These are phyloP conservation scores for Drosophila watanabei DNA, from an alignment of 1,140 invertebrate species.

Conservation along the genomic window DNA sequence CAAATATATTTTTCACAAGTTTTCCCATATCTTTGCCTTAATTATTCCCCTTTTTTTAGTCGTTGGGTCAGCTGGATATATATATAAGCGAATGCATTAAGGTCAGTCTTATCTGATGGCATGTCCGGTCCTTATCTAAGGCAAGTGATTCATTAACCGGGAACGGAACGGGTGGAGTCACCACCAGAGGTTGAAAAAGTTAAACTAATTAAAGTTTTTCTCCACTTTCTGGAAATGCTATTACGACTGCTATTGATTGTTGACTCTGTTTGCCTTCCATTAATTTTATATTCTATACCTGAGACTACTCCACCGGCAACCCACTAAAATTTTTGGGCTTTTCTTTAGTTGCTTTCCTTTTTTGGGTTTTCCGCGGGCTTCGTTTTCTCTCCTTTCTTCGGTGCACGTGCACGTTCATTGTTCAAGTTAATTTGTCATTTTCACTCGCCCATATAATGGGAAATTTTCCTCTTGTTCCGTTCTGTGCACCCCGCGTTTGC, in stretches of 20 bases:
- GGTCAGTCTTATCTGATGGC: slow-evolving; percentile 40
- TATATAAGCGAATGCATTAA: slow-evolving; percentile 34
- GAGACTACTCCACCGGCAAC: not conserved
- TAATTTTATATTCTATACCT: slow-evolving; percentile 53
- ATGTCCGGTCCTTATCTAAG: slow-evolving; percentile 35
- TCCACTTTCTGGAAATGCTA: slow-evolving; percentile 14
- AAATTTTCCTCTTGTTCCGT: slow-evolving; percentile 39
- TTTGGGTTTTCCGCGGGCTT: slow-evolving; percentile 7
- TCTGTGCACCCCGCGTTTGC: not conserved
- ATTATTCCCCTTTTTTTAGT: slow-evolving; percentile 13
- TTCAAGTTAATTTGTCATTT: slow-evolving; percentile 81
- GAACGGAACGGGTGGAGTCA: not conserved
- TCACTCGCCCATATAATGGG: slow-evolving; percentile 78
- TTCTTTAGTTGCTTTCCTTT: slow-evolving; percentile 18
- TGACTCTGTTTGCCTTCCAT: slow-evolving; percentile 36
- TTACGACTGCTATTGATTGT: slow-evolving; percentile 33
- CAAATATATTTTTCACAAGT: slow-evolving; percentile 9
- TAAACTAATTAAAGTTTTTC: slow-evolving; percentile 51
- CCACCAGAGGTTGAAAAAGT: slow-evolving; percentile 17
- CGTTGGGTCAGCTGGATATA: not conserved
- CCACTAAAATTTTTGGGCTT: slow-evolving; percentile 1
- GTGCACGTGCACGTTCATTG: slow-evolving; percentile 47
- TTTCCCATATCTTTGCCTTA: slow-evolving; percentile 2
- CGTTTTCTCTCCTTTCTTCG: slow-evolving; percentile 19
- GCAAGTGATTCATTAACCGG: slow-evolving; percentile 44